Percentiles rank a stretch among this genome's conserved stretches.
These are phyloP conservation scores for Lissonota sp. DNA, from an alignment of 2,888 invertebrate genomes.

Conservation along the genomic window DNA sequence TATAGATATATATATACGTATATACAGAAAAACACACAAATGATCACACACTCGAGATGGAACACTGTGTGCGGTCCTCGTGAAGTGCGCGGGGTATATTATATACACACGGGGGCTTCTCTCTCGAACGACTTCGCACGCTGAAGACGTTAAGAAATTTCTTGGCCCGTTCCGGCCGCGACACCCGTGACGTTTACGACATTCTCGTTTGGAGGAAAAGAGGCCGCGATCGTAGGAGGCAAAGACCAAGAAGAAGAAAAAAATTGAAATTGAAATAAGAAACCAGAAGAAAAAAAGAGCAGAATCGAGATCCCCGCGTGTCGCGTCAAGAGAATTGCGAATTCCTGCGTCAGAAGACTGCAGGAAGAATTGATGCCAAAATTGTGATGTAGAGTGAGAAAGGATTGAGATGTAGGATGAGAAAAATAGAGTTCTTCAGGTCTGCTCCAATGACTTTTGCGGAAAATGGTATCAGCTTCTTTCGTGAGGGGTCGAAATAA, in stretches of 20 bases:
- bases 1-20: conserved; percentile 16
- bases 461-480: background rate
- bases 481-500: background rate
- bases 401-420: too few relatives aligned
- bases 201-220: conserved; percentile 63
- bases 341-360: conserved; percentile 26
- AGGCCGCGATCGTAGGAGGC: conserved; percentile 40
- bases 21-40: conserved; percentile 24
- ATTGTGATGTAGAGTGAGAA: too few relatives aligned
- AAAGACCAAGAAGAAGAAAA: conserved; percentile 23
- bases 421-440: too few relatives aligned
- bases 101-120: conserved; percentile 25
- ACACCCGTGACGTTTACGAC: conserved; percentile 65
- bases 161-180: conserved; percentile 60
- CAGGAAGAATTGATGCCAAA: background rate
- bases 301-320: conserved; percentile 43
- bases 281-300: conserved; percentile 34
- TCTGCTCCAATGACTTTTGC: too few relatives aligned
- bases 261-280: conserved; percentile 35
- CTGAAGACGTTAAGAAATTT: conserved; percentile 66
- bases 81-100: background rate
- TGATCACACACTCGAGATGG: background rate
- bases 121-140: conserved; percentile 45
- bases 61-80: conserved; percentile 63
- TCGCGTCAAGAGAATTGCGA: conserved; percentile 27